Evolutionary conservation across 2,888 invertebrate genomes (phyloP), one percentile per base, ranked within the genome.

Genomic region (Drosophila suboccidentalis): DNA sequence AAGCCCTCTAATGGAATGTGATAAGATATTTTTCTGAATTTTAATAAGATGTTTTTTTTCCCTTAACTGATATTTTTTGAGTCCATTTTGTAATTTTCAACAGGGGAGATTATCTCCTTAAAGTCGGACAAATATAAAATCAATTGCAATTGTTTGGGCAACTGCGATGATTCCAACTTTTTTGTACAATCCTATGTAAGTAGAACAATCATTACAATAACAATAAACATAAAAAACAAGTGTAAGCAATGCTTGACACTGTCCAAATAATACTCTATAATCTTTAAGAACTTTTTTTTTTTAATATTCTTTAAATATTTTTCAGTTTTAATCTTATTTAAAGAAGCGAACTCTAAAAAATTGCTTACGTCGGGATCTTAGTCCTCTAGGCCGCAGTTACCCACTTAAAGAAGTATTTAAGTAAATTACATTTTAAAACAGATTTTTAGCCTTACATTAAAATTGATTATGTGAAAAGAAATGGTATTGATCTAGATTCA

Each of bases 151-250:
- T 96, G 96, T 84, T 92, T 94, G 61, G 94, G 95, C 11, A 94
- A 95, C 73, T 96, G 96, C 80, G 95, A 96, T 79, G 95, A 96
- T 80, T 95, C 95, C 0, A 95, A 95, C 87, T 96, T 95, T 79
- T 94, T 95, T 10, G 93, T 95, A 11, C 95, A 95, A 69, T 94
- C 94, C 13, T 93, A 94, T 88, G 95, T 95, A 91, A 93, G 94
- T 93, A 62, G 15, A 49, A 43, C 4, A n/a, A 41, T 17, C 15
- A 32, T 26, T 46, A 51, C 44, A 63, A 50, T 49, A 76, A 62
- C 17, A 55, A 39, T 49, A 53, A 60, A 41, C 47, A 39, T 47
- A 55, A 51, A 55, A 13, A 50, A 4, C 38, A 54, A 54, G 44
- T 39, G 51, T 54, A 43, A 49, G 53, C n/a, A 47, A 41, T 19